Evolutionary conservation across 2,113 vertebrate species (phyloP).

Genomic region (Bostrychus sinensis): DNA sequence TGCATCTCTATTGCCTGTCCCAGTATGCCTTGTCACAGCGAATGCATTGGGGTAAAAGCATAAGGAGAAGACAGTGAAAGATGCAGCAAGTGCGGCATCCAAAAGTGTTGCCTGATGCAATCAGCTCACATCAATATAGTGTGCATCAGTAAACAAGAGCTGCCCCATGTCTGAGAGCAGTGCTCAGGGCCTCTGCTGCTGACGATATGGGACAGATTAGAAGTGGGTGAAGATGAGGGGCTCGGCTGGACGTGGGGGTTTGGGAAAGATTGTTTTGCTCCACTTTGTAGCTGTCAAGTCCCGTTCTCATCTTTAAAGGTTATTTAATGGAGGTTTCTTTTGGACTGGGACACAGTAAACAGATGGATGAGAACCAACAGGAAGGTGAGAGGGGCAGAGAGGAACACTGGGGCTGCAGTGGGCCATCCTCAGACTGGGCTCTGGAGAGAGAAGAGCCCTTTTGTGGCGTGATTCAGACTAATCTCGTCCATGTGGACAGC

Average conservation of each 20-base stretch:
- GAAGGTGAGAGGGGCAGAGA: conserved; percentile 58
- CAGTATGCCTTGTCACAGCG: conserved; percentile 26
- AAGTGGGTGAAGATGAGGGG: conserved; percentile 42
- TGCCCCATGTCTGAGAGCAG: conserved; percentile 52
- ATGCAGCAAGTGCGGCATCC: conserved; percentile 51
- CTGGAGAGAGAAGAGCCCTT: conserved; percentile 44
- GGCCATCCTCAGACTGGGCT: conserved; percentile 12
- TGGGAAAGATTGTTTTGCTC: conserved; percentile 66
- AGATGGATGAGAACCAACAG: conserved; percentile 57
- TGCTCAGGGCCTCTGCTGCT: conserved; percentile 46
- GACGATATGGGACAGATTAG: conserved; percentile 63
- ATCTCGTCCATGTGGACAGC: conserved; percentile 57
- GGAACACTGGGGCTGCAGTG: conserved; percentile 30
- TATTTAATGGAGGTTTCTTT: conserved; percentile 63
- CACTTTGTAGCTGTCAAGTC: conserved; percentile 72
- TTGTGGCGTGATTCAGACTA: conserved; percentile 64
- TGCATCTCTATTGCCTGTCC: conserved; percentile 19
- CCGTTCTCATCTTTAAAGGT: conserved; percentile 48
- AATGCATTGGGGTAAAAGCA: conserved; percentile 42
- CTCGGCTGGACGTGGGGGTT: conserved; percentile 30
- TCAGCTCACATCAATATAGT: conserved; percentile 74
- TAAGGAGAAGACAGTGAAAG: conserved; percentile 43
- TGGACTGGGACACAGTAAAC: conserved; percentile 48
- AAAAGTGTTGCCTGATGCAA: conserved; percentile 74
- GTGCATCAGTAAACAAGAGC: conserved; percentile 68